Percentiles rank a stretch among this genome's conserved stretches.
phyloP scores from a whole-genome alignment of 2,797 vertebrate species.

The Pangasius macronema region DNA sequence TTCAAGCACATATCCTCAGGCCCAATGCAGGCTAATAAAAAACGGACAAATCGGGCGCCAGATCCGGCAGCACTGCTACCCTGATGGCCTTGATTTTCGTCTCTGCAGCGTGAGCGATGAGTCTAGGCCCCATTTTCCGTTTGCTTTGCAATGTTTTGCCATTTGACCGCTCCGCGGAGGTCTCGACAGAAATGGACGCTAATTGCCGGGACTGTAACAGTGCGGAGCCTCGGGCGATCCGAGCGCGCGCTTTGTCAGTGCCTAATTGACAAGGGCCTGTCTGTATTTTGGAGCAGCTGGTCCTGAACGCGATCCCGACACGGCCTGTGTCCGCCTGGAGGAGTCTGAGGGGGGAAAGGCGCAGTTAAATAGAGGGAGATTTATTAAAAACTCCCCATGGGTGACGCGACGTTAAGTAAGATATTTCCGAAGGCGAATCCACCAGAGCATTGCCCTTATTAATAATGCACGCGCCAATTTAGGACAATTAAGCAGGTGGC shows the following conservation, averaged over 20 bases:
- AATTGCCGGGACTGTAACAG: conserved; percentile 95
- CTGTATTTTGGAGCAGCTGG: conserved; percentile 99
- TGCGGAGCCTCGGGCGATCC: conserved; percentile 85
- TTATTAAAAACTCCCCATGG: conserved; percentile 94
- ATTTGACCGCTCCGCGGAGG: conserved; percentile 84
- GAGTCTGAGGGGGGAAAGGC: conserved; percentile 81
- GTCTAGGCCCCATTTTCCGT: conserved; percentile 66
- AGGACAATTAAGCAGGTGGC: conserved; percentile 88
- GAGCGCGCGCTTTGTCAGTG: conserved; percentile 94
- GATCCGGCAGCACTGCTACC: neutral
- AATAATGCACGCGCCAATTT: conserved; percentile 83
- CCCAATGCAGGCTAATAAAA: neutral
- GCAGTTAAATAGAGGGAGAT: conserved; percentile 97
- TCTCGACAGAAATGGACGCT: conserved; percentile 95
- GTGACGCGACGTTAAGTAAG: conserved; percentile 89
- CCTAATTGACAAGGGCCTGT: conserved; percentile 99
- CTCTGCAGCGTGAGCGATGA: neutral
- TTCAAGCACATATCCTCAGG: conserved; percentile 4
- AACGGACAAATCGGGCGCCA: neutral
- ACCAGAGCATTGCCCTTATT: conserved; percentile 82
- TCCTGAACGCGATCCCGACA: conserved; percentile 94
- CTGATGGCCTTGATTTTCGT: conserved; percentile 10
- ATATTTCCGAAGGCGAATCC: conserved; percentile 79
- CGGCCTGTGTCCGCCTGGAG: conserved; percentile 89
- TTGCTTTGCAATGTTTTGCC: conserved; percentile 71